Evolutionary conservation across 30 jellyfish, hydroid and myxozoan species (phyloP), one percentile per base, ranked within the genome.

Genomic region (Aurelia aurita): DNA sequence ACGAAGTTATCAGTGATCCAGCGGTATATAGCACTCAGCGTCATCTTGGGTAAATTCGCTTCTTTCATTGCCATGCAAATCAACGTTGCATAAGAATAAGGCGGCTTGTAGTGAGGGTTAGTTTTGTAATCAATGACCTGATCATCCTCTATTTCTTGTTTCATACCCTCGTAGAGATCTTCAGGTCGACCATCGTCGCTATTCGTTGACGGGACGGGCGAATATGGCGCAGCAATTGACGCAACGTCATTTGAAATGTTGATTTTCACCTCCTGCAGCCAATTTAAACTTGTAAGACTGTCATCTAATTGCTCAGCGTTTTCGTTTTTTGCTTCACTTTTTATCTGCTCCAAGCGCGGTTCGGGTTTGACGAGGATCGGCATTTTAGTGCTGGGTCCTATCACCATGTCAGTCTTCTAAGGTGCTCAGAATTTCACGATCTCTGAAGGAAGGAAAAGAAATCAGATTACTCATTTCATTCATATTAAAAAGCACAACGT

Each of bases 51-150:
- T 25, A 83, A 44, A 58, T 80, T 74, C 43, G 96, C 96, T 65
- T 96, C 96, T 51, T 96, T 96, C 99, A 96, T 96, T 43, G 98
- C 98, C 99, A 96, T 96, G 64, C 96, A 86, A 51, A 96, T 96
- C 79, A 96, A 76, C 20, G 97, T 96, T 26, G 99, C 98, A 76
- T 96, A 96, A 13, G 99, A 96, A 77, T 96, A 96, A 13, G 99
- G 99, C 43, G 99, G 99, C 47, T 96, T 96, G 79, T 69, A 77
- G 74, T 84, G 95, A 19, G 95, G 96, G 70, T 90, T 96, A 27
- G 96, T 78, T 74, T 96, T 94, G 82, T 90, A 96, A 70, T 90
- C 99, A 34, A 75, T 74, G 29, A 79, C 64, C 26, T 73, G 86
- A 10, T 82, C 89, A 46, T 63, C 95, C 22, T 87, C 93, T n/a